phyloP scores from a whole-genome alignment of 1,140 invertebrate species.

The Marisa cornuarietis region DNA sequence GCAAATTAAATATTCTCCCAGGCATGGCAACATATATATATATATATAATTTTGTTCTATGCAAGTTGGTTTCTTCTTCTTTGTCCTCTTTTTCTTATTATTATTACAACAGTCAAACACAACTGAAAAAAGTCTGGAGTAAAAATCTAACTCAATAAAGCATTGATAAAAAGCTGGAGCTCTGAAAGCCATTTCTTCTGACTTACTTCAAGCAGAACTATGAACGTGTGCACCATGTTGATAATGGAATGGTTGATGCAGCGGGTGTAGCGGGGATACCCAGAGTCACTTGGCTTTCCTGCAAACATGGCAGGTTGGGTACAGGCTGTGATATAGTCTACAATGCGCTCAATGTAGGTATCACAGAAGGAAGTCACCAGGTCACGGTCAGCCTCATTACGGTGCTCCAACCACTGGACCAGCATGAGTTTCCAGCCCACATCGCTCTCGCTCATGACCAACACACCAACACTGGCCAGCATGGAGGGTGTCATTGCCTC shows the following conservation, averaged over 20 bases:
- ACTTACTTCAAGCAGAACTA: constrained; percentile 58
- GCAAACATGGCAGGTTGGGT: constrained; percentile 56
- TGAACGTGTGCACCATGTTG: constrained; percentile 61
- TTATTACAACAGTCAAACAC: no score
- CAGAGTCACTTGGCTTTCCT: constrained; percentile 23
- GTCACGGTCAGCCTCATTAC: constrained; percentile 48
- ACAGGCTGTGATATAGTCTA: constrained; percentile 52
- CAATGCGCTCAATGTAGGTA: constrained; percentile 56
- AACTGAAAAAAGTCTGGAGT: no score
- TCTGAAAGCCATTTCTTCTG: no score
- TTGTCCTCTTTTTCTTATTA: no score
- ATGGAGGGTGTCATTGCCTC: constrained; percentile 58
- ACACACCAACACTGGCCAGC: constrained; percentile 59
- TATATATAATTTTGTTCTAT: no score
- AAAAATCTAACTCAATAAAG: no score
- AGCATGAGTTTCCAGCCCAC: constrained; percentile 63
- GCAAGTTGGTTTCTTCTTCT: no score
- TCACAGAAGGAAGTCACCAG: constrained; percentile 52
- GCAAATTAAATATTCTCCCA: no score
- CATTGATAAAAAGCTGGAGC: no score
- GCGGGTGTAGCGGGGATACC: constrained; percentile 44
- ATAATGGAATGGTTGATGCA: constrained; percentile 55
- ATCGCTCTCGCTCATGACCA: constrained; percentile 57
- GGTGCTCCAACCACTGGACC: constrained; percentile 60
- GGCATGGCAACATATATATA: no score